Percentiles rank a stretch among this genome's conserved stretches.
These are phyloP conservation scores for Matsumurasca onukii DNA, from an alignment of 1,140 invertebrate species.

Conservation along the genomic window DNA sequence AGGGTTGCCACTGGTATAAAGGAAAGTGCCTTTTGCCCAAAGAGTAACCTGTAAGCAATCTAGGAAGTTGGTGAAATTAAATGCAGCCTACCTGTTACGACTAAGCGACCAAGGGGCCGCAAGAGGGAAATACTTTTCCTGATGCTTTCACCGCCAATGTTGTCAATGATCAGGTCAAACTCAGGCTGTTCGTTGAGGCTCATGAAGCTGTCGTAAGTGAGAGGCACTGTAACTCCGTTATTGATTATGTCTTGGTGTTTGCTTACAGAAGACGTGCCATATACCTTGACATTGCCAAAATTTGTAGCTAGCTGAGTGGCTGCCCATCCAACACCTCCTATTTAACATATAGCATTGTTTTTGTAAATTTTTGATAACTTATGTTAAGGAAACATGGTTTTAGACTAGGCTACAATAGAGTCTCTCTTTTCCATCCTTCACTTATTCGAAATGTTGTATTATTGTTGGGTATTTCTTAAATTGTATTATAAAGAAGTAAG, in stretches of 20 bases:
- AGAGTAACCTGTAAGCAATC: no score
- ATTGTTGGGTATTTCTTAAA: no score
- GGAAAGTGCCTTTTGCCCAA: no score
- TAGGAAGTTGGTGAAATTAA: no score
- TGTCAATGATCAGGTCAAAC: slow-evolving; percentile 50
- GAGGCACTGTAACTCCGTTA: slow-evolving; percentile 51
- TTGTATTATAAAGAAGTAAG: no score
- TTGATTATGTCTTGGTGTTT: slow-evolving; percentile 48
- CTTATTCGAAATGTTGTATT: no score
- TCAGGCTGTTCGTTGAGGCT: slow-evolving; percentile 41
- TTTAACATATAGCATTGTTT: no score
- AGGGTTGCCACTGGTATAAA: no score
- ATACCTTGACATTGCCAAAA: slow-evolving; percentile 47
- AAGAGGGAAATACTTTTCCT: slow-evolving; percentile 44
- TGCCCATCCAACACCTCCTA: slow-evolving; percentile 55
- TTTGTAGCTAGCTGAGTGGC: slow-evolving; percentile 51
- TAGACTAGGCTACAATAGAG: no score
- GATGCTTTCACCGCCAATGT: slow-evolving; percentile 46
- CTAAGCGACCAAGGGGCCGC: slow-evolving; percentile 48
- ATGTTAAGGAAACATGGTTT: no score
- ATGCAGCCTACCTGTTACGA: slow-evolving; percentile 47
- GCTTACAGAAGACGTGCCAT: slow-evolving; percentile 48
- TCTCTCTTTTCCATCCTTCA: no score
- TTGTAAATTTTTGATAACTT: no score
- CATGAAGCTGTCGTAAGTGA: slow-evolving; percentile 47